Conservation (phyloP, 1,140 invertebrate species). For the Trichonephila clavata region DNA sequence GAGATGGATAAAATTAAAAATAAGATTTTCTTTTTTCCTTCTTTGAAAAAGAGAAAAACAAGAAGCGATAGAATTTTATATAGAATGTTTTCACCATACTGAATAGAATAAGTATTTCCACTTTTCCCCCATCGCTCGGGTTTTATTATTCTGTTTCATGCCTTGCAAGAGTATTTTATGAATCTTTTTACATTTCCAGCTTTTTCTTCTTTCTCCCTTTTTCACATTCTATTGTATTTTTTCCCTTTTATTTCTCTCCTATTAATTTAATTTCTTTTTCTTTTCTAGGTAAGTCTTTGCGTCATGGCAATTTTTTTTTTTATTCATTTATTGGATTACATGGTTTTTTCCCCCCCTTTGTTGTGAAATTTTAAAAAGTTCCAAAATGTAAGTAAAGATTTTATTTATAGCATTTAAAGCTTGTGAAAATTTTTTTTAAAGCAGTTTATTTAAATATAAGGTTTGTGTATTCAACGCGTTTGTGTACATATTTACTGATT, state of each 20-base stretch:
- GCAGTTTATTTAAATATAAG: too few species aligned
- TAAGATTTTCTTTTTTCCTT: too few species aligned
- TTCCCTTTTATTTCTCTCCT: not conserved
- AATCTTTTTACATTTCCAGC: not conserved
- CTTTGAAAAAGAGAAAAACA: too few species aligned
- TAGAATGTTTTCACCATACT: too few species aligned
- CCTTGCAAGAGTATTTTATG: not conserved
- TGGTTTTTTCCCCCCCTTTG: not conserved
- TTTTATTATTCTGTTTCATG: not conserved
- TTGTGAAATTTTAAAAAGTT: not conserved
- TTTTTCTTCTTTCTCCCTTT: not conserved
- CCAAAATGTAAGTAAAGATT: not conserved
- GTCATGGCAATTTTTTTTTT: not conserved
- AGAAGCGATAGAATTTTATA: too few species aligned
- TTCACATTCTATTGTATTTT: not conserved
- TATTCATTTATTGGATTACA: constrained; percentile 12
- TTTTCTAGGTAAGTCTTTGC: constrained; percentile 33
- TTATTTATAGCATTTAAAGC: too few species aligned
- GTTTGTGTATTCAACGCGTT: too few species aligned
- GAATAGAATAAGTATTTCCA: too few species aligned
- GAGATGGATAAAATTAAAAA: too few species aligned
- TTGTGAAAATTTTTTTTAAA: too few species aligned
- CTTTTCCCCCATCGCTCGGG: too few species aligned
- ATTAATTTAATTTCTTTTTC: constrained; percentile 21
- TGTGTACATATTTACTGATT: too few species aligned